Evolutionary conservation across 2,888 invertebrate genomes (phyloP), one percentile per base, ranked within the genome.

Genomic region (Urechis unicinctus): DNA sequence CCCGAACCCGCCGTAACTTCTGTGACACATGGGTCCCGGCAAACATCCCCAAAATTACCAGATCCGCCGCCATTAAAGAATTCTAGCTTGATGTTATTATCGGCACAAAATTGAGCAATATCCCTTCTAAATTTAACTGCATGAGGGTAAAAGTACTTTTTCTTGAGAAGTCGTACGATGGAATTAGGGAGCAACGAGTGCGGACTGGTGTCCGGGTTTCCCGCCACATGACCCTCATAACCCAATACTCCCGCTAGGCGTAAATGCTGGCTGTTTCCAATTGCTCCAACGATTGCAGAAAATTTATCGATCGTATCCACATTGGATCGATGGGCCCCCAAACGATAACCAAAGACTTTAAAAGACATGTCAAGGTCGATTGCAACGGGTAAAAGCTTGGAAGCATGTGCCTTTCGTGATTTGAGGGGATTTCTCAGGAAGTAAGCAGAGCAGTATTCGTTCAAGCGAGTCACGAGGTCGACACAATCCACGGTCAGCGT

Each of bases 1-100:
- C 25, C 53, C 22, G 53, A 53, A 6, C 53, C 53, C 6, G 42
- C 49, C n/a, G 48, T 25, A 3, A 53, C 53, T 28, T 53, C 52
- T 9, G 52, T 52, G 4, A 52, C 5, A 9, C 30, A 9, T 13
- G 6, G 29, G 25, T 52, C 52, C 4, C 6, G 13, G n/a, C 21
- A 28, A 5, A 26, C 45, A 6, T 45, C 52, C 6, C 24, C 6
- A 3, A 52, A 3, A 52, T 30, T 46, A 3, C 52, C 52, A 21
- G 52, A 29, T 26, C 52, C 52, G 3, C 52, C 52, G 3, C 52
- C 52, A 30, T 52, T 52, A 24, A 52, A 52, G 46, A 52, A 52
- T 4, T 52, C 46, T 5, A 52, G 24, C 5, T 5, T 21, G 6
- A 52, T 30, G 22, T 30, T 46, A n/a, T 52, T 3, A 5, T 46